A percentile compares a stretch with the other conserved stretches of the same genome.
phyloP scores from a whole-genome alignment of 1,140 invertebrate species.

The Brachionus manjavacas region DNA sequence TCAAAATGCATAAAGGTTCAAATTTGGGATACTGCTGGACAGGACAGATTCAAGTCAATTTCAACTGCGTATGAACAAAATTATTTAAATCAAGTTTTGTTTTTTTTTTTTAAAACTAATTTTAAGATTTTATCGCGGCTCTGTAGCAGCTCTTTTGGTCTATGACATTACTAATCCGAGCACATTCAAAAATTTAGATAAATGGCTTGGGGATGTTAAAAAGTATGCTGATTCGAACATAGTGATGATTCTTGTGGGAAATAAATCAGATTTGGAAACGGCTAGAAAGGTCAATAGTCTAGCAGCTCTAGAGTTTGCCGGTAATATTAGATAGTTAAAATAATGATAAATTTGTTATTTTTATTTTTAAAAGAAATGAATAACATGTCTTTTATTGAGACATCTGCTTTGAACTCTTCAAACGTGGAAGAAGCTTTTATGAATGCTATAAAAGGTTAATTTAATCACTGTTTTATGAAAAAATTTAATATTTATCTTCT shows the following conservation, averaged over 20 bases:
- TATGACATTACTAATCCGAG: conserved; percentile 91
- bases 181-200: conserved; percentile 96
- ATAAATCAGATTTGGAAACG: conserved; percentile 44
- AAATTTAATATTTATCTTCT: not conserved
- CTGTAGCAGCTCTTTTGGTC: conserved; percentile 80
- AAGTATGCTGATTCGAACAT: conserved; percentile 94
- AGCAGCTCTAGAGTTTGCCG: conserved; percentile 42
- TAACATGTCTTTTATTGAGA: conserved; percentile 97
- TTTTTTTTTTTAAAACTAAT: conserved; percentile 60
- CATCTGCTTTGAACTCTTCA: conserved; percentile 96
- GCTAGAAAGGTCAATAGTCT: not conserved
- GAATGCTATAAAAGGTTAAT: conserved; percentile 91
- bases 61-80: conserved; percentile 81
- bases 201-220: conserved; percentile 98
- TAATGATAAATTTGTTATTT: conserved; percentile 62
- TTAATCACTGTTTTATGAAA: not conserved
- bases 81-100: conserved; percentile 54
- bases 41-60: conserved; percentile 81
- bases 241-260: conserved; percentile 91
- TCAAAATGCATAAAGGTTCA: conserved; percentile 68
- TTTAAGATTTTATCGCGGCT: conserved; percentile 64
- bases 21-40: conserved; percentile 82
- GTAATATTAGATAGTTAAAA: conserved; percentile 61
- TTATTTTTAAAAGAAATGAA: conserved; percentile 69
- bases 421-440: conserved; percentile 99